Conservation (phyloP, 2,888 invertebrate genomes). For the Portevinia maculata region DNA sequence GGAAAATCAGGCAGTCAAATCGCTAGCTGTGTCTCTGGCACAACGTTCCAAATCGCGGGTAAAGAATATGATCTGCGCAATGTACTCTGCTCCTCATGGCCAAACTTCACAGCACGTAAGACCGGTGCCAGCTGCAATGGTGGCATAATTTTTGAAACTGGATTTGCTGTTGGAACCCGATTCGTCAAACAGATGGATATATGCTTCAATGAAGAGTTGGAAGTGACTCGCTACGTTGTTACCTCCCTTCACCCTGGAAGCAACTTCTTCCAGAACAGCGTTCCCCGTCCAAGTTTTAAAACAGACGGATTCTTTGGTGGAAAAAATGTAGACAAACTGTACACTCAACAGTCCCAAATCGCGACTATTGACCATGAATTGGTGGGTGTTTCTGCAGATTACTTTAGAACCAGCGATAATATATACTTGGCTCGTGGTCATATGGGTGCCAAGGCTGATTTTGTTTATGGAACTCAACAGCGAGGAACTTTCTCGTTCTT, state of each 20-base stretch:
- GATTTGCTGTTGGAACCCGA: conserved; percentile 60
- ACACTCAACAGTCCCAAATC: conserved; percentile 79
- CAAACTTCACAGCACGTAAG: conserved; percentile 78
- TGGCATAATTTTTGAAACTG: conserved; percentile 58
- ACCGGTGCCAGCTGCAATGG: conserved; percentile 78
- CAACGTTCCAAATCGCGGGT: conserved; percentile 76
- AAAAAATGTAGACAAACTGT: conserved; percentile 79
- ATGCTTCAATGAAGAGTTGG: conserved; percentile 80
- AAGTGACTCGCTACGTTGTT: conserved; percentile 80
- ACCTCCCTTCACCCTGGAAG: conserved; percentile 80
- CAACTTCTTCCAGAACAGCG: conserved; percentile 80
- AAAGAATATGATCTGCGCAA: conserved; percentile 76
- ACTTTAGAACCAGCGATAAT: conserved; percentile 75
- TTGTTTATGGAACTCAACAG: conserved; percentile 83
- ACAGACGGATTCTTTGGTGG: conserved; percentile 78
- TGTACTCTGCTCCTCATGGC: conserved; percentile 79
- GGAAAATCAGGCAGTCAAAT: conserved; percentile 68
- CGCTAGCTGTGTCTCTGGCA: conserved; percentile 77
- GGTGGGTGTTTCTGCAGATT: conserved; percentile 75
- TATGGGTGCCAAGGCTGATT: conserved; percentile 84
- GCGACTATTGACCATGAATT: conserved; percentile 79
- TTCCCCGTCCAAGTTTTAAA: conserved; percentile 79
- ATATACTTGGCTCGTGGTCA: conserved; percentile 83
- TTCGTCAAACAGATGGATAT: conserved; percentile 81
- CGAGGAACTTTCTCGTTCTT: conserved; percentile 84